phyloP scores from a whole-genome alignment of 2,797 vertebrate species.

The Falco cherrug region DNA sequence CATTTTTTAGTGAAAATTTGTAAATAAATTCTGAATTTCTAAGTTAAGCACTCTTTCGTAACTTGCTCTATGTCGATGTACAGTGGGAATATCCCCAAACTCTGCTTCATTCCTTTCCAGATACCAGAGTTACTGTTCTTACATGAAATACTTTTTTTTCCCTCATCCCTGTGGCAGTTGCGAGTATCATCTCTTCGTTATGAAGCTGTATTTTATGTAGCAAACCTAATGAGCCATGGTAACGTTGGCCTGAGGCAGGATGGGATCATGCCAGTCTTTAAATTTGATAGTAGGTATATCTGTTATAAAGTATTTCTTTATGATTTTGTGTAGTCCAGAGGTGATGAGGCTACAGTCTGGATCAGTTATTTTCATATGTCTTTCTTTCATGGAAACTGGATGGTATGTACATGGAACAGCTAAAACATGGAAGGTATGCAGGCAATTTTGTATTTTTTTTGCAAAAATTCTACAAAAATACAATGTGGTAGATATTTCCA shows the following conservation, averaged over 20 bases:
- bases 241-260: neutral
- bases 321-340: neutral
- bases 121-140: neutral
- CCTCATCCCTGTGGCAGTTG: neutral
- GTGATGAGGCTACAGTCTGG: neutral
- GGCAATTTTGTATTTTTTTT: neutral
- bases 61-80: rapidly evolving
- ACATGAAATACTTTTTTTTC: neutral
- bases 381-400: rapidly evolving
- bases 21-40: conserved; percentile 73
- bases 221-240: neutral
- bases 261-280: neutral
- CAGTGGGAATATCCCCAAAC: neutral
- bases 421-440: neutral
- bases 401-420: neutral
- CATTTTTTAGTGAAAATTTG: conserved; percentile 36
- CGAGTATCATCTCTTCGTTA: rapidly evolving
- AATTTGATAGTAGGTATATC: neutral
- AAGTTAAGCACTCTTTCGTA: conserved; percentile 13
- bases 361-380: neutral
- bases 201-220: neutral
- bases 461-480: too few relatives aligned
- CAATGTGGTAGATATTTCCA: rapidly evolving
- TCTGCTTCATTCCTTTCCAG: neutral
- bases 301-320: neutral